Percentiles rank a stretch among this genome's conserved stretches.
These are phyloP conservation scores for Chironomus tentans DNA, from an alignment of 2,888 invertebrate genomes.

Conservation along the genomic window DNA sequence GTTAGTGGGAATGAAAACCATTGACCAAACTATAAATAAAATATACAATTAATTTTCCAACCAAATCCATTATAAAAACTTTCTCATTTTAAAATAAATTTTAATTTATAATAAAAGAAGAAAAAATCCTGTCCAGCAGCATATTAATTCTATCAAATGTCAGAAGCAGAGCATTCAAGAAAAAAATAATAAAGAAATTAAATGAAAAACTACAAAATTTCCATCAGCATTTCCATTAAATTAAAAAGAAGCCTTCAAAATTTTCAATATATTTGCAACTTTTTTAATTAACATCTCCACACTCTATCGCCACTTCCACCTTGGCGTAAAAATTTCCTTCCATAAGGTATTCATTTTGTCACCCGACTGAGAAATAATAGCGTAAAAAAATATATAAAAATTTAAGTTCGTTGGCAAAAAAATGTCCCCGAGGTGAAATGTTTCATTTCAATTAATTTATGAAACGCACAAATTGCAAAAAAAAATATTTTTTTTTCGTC, in stretches of 20 bases:
- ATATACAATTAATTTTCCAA: no score
- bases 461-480: slow-evolving; percentile 11
- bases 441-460: slow-evolving; percentile 15
- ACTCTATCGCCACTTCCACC: neutral
- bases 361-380: neutral
- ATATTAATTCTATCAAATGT: no score
- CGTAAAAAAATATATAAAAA: neutral
- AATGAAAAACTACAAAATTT: no score
- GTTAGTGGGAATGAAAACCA: no score
- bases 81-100: no score
- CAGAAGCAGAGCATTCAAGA: no score
- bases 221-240: no score
- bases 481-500: neutral
- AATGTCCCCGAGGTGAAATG: slow-evolving; percentile 18
- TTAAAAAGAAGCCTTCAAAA: neutral
- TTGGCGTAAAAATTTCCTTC: neutral
- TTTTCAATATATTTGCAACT: neutral
- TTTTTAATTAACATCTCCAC: neutral
- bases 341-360: neutral
- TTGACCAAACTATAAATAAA: no score
- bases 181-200: no score
- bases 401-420: neutral
- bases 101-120: no score
- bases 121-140: no score
- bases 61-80: no score